Base-by-base conservation (phyloP, 2,888 invertebrate genomes). In the Melieria crassipennis region DNA sequence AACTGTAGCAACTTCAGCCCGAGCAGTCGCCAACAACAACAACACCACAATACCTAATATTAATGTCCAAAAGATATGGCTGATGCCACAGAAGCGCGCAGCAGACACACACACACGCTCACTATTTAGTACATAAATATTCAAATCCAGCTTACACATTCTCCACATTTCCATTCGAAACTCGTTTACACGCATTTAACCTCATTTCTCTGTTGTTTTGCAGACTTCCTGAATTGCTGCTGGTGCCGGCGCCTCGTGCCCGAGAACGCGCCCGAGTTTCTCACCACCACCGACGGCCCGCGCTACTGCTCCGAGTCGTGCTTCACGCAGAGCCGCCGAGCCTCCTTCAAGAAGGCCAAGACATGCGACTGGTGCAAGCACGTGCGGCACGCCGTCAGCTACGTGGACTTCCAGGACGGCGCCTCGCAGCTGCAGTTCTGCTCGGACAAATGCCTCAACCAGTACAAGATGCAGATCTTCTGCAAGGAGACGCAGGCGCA, bases 381-480 rank as follows among this genome's bases (percentile, higher is more conserved):
- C 82, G 92, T 96, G 5, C 88, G 96, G 46, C 95, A 95, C 82
- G 95, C 96, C 0, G 94, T 96, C 65, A 95, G 94, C 77, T 96
- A 95, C 84, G 95, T 96, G 16, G 96, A 96, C 87, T 95, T 96
- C 80, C 91, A 95, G 89, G 96, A 96, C 82, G 96, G 96, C 60
- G 94, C 95, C 77, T 93, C 94, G 42, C 96, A 96, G 82, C 89
- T 97, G 61, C 96, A 97, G 87, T 97, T 97, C 86, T 94, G 91
- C 86, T 95, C 95, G 62, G 95, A 96, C 86, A 96, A 96, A 89
- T 97, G 97, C 83, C 89, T 97, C 77, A 97, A 96, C 84, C 96
- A 97, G 87, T 97, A 97, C 89, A 97, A 97, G 88, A 97, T 97
- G 96, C 95, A 96, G 86, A 96, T 97, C 76, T 97, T 97, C 88